phyloP scores from a whole-genome alignment of 2,888 invertebrate genomes.

The Pristionchus mayeri region DNA sequence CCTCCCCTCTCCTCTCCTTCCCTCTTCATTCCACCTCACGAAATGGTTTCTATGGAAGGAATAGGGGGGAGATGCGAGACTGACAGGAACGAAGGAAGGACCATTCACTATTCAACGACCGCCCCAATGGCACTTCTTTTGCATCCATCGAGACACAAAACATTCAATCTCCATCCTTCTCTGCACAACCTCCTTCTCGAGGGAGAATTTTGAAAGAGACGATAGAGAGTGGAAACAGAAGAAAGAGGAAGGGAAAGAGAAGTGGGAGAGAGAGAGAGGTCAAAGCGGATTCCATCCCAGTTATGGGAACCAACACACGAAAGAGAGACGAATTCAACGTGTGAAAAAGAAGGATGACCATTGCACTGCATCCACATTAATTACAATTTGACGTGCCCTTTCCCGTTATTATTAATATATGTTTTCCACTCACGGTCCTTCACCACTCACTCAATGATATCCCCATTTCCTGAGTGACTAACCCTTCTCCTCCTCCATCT shows the following conservation, averaged over 20 bases:
- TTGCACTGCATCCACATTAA: too few relatives aligned
- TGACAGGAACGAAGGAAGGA: conserved; percentile 8
- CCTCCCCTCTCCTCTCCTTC: background rate
- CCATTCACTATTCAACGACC: background rate
- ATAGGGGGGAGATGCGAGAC: background rate
- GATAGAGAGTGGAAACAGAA: background rate
- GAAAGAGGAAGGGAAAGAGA: background rate
- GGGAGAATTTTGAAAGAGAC: background rate
- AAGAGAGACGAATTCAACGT: background rate
- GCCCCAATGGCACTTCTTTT: conserved; percentile 30
- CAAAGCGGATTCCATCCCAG: conserved; percentile 37
- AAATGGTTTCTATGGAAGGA: background rate
- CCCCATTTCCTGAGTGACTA: background rate
- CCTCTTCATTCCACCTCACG: background rate
- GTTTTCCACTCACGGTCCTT: too few relatives aligned
- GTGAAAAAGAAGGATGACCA: background rate
- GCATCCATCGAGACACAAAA: conserved; percentile 35
- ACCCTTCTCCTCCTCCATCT: background rate
- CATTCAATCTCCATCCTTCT: conserved; percentile 37
- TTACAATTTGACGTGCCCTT: too few relatives aligned
- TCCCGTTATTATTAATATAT: too few relatives aligned
- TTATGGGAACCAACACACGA: background rate
- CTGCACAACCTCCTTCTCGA: conserved; percentile 8
- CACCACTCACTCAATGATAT: background rate
- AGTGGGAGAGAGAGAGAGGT: conserved; percentile 27